These are phyloP conservation scores for Indri indri DNA, from an alignment of 2,113 vertebrate genomes.

Conservation along the genomic window DNA sequence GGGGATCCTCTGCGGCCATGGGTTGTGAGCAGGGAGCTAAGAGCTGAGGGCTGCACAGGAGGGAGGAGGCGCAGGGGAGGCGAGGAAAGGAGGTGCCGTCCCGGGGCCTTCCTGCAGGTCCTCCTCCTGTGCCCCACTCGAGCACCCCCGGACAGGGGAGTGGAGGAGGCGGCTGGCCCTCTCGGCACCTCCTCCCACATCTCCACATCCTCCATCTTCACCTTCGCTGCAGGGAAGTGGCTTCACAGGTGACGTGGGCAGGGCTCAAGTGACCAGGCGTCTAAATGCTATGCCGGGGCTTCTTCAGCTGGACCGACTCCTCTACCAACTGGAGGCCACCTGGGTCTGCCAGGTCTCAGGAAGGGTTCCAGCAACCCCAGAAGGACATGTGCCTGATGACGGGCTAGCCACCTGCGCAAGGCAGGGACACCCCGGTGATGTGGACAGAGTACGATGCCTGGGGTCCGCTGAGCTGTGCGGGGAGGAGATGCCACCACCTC, in stretches of 20 bases:
- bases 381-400: not conserved
- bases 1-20: not conserved
- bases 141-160: not conserved
- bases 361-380: not conserved
- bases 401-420: not conserved
- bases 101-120: accelerated
- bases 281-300: accelerated
- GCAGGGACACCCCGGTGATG: not conserved
- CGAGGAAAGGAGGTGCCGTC: accelerated
- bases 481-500: not conserved
- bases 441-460: accelerated
- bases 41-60: not conserved
- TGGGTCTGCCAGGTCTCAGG: not conserved
- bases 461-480: not conserved
- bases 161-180: not conserved
- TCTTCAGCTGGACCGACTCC: not conserved
- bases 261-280: not conserved
- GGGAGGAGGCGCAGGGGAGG: not conserved
- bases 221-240: too few relatives aligned
- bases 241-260: not conserved
- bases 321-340: not conserved
- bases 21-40: not conserved
- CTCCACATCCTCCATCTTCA: not conserved
- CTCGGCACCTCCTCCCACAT: accelerated
- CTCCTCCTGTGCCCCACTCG: not conserved